phyloP scores from a whole-genome alignment of 2,113 vertebrate genomes.

The Notothenia coriiceps region DNA sequence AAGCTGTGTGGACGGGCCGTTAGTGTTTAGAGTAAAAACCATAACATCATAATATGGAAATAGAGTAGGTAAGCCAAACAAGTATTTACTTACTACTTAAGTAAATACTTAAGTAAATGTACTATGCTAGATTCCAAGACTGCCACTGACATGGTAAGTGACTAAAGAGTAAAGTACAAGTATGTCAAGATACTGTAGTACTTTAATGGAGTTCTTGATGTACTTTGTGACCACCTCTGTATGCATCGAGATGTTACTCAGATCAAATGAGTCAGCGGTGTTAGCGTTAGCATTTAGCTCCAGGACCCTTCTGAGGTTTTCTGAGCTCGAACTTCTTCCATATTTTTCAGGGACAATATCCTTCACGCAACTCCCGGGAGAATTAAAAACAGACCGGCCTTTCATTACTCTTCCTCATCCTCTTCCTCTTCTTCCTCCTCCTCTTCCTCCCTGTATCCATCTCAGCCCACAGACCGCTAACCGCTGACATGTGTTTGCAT shows the following conservation, averaged over 20 bases:
- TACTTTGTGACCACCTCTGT: neutral
- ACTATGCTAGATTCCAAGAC: too few species aligned
- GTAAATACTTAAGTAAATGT: too few species aligned
- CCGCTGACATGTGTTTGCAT: conserved; percentile 83
- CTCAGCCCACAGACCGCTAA: conserved; percentile 77
- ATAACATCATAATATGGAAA: too few species aligned
- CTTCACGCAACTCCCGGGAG: conserved; percentile 48
- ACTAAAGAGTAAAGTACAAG: too few species aligned
- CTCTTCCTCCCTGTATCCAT: conserved; percentile 55
- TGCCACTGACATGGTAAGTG: too few species aligned
- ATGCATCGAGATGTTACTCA: neutral
- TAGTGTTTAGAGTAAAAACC: too few species aligned
- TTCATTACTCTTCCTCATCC: conserved; percentile 64
- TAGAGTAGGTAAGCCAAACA: too few species aligned
- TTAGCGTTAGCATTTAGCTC: neutral
- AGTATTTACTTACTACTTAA: too few species aligned
- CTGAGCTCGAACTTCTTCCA: neutral
- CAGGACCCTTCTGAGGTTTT: neutral
- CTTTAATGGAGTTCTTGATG: too few species aligned
- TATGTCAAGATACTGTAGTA: too few species aligned
- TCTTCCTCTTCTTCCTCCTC: conserved; percentile 21
- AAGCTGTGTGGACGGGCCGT: too few species aligned
- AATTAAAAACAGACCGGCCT: conserved; percentile 80
- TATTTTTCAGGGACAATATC: conserved; percentile 46
- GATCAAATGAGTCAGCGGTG: conserved; percentile 18